These are phyloP conservation scores for Indri indri DNA, from an alignment of 2,113 vertebrate genomes.

Conservation along the genomic window DNA sequence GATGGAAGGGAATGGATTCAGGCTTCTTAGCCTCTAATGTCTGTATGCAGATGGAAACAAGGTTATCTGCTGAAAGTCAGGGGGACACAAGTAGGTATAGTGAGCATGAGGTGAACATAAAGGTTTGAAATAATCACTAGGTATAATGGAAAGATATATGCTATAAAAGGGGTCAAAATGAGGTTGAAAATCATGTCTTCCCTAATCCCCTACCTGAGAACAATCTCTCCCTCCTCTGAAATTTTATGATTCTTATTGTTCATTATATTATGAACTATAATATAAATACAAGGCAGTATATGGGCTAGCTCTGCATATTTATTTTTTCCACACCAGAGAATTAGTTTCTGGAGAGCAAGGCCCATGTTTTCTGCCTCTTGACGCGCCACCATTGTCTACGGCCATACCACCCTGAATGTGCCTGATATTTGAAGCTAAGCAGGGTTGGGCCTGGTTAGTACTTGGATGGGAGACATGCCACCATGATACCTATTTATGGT, in stretches of 20 bases:
- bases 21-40: conserved; percentile 22
- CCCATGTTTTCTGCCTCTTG: neutral
- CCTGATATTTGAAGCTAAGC: too few species aligned
- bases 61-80: neutral
- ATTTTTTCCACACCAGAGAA: neutral
- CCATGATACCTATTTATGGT: neutral
- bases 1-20: neutral
- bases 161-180: neutral
- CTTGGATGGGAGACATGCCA: neutral
- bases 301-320: neutral
- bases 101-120: neutral
- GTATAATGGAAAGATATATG: neutral
- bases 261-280: neutral
- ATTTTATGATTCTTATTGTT: neutral
- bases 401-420: too few species aligned
- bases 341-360: conserved; percentile 3
- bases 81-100: neutral
- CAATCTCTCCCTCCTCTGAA: neutral
- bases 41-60: neutral
- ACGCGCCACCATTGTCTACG: neutral
- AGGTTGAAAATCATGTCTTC: neutral
- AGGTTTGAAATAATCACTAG: conserved; percentile 12
- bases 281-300: neutral
- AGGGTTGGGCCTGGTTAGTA: too few species aligned
- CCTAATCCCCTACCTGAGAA: neutral